A percentile compares a stretch with the other conserved stretches of the same genome.
phyloP scores from a whole-genome alignment of 2,113 vertebrate genomes.

The Perca schrenkii region DNA sequence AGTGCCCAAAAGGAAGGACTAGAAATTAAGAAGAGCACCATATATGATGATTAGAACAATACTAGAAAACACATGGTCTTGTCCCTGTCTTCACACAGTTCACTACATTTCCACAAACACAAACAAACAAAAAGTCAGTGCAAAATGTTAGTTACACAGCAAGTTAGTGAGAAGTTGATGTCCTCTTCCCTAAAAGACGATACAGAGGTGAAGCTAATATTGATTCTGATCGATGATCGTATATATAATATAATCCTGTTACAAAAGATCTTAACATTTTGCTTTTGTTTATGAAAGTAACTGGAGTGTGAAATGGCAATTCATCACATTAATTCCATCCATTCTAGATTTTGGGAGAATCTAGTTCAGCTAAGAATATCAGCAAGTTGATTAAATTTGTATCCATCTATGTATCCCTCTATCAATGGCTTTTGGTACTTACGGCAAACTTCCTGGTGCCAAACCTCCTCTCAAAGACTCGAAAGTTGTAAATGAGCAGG shows the following conservation, averaged over 20 bases:
- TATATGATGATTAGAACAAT: background rate
- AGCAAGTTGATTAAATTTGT: background rate
- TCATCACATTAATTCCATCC: background rate
- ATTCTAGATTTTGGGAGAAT: background rate
- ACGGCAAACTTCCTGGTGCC: conserved; percentile 86
- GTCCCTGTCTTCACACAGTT: background rate
- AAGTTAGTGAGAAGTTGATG: conserved; percentile 3
- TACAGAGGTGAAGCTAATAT: background rate
- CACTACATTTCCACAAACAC: background rate
- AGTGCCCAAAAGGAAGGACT: conserved; percentile 84
- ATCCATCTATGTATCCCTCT: background rate
- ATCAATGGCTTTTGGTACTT: conserved; percentile 48
- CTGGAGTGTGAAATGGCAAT: background rate
- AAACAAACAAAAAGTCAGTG: background rate
- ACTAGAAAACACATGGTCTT: background rate
- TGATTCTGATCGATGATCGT: background rate
- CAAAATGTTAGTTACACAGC: background rate
- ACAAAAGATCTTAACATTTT: background rate
- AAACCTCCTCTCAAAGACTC: conserved; percentile 86
- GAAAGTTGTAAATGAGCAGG: conserved; percentile 87
- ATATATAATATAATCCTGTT: background rate
- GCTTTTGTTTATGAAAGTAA: background rate
- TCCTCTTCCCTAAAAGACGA: conserved; percentile 7
- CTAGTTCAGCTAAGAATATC: background rate
- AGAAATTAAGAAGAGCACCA: background rate